Evolutionary conservation across 2,113 vertebrate genomes (phyloP), one percentile per base, ranked within the genome.

Genomic region (Catharus minimus): DNA sequence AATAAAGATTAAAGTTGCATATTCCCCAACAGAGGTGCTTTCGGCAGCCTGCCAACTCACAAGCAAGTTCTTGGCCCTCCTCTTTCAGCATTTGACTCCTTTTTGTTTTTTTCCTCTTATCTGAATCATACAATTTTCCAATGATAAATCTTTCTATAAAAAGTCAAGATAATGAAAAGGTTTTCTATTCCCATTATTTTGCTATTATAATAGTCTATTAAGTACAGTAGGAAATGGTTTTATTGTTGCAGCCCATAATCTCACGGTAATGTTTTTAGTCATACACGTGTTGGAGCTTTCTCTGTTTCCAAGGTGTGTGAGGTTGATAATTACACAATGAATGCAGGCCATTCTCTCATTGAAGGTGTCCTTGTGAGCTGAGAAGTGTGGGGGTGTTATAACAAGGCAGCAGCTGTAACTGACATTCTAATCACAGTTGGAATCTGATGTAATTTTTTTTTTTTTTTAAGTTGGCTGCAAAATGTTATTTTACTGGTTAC

Each of bases 1-100:
- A 97, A 97, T 97, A 97, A 97, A 97, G 96, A 97, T 97, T 96
- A 97, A 97, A 97, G 95, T 96, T 90, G 79, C 77, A 77, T 77
- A 91, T 97, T 96, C 95, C 95, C 93, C 94, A 94, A 4, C 61
- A 88, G 92, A 96, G 95, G 95, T 97, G 92, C 68, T 90, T 86
- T 92, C 1, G 83, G 96, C 96, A 95, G 84, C 47, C 82, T 94
- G 95, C 97, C 94, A 97, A 79, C 66, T 66, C 87, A 88, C 3
- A 1, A 96, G 85, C 74, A 81, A 94, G 79, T 94, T 96, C 86
- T 96, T 97, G 90, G 82, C 73, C 94, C 78, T 93, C 74, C 71
- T 96, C 69, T 92, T 93, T 89, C 80, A 96, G 69, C 55, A 36
- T 92, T 88, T 95, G 73, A 88, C 73, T 94, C 53, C 23, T 71